Evolutionary conservation across 2,113 vertebrate species (phyloP).

Genomic region (Piprites chloris): DNA sequence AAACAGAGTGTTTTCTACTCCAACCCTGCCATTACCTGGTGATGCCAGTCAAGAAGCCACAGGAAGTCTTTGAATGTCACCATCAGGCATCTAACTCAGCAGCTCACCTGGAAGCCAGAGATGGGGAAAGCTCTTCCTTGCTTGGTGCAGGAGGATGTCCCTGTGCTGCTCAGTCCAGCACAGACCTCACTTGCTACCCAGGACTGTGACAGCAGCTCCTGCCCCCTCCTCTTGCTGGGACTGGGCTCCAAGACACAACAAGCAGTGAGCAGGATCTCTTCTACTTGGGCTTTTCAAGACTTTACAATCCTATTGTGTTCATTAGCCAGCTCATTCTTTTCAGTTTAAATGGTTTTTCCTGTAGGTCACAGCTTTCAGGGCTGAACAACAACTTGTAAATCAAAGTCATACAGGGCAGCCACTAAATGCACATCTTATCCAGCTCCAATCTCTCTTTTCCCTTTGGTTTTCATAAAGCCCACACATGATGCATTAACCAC

Average conservation of each 20-base stretch:
- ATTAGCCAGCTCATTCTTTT: constrained; percentile 16
- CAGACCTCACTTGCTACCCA: not conserved
- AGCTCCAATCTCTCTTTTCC: not conserved
- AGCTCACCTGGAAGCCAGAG: not conserved
- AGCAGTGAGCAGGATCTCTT: not conserved
- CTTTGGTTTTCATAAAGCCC: not conserved
- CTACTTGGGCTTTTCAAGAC: not conserved
- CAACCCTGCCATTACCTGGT: not conserved
- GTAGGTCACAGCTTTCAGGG: constrained; percentile 36
- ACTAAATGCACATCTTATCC: not conserved
- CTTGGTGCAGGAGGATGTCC: not conserved
- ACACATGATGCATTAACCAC: rapidly evolving
- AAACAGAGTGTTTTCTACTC: not conserved
- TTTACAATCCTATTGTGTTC: constrained; percentile 3
- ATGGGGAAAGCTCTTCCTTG: not conserved
- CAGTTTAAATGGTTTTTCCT: constrained; percentile 3
- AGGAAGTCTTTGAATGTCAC: not conserved
- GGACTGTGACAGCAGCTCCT: not conserved
- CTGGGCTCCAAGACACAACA: not conserved
- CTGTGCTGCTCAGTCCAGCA: not conserved
- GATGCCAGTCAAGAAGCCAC: not conserved
- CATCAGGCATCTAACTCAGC: not conserved
- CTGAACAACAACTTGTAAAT: constrained; percentile 7
- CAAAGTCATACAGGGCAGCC: not conserved
- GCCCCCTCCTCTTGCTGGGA: not conserved